phyloP scores from a whole-genome alignment of 1,140 invertebrate genomes.

The Diachasma alloeum region DNA sequence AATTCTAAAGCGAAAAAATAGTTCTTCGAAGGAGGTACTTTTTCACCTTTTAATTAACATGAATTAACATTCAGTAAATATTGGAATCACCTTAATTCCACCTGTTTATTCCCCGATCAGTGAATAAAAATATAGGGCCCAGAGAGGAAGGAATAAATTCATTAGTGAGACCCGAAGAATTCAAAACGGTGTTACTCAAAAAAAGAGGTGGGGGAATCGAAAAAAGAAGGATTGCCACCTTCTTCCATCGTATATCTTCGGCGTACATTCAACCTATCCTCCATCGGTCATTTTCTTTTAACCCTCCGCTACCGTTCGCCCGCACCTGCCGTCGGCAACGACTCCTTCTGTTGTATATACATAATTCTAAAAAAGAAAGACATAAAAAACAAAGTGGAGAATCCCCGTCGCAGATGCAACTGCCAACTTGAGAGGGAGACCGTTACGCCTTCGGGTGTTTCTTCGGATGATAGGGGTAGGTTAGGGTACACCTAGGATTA shows the following conservation, averaged over 20 bases:
- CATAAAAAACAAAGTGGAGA: slow-evolving; percentile 5
- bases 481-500: slow-evolving; percentile 10
- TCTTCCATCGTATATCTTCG: neutral
- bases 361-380: neutral
- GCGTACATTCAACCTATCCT: slow-evolving; percentile 3
- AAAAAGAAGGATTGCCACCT: slow-evolving; percentile 1
- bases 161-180: neutral
- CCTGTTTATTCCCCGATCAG: neutral
- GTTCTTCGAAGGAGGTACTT: too few relatives aligned
- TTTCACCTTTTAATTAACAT: neutral
- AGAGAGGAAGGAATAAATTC: neutral
- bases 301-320: slow-evolving; percentile 10
- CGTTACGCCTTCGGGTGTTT: slow-evolving; percentile 7
- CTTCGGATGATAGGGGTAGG: slow-evolving; percentile 4
- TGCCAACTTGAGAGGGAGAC: neutral
- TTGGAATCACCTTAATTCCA: neutral
- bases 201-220: neutral
- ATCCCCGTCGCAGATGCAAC: slow-evolving; percentile 3
- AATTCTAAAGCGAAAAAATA: too few relatives aligned
- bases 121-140: neutral
- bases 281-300: slow-evolving; percentile 4
- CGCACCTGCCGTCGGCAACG: slow-evolving; percentile 9
- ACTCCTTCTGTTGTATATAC: neutral
- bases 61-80: neutral
- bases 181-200: neutral